Base-by-base conservation (phyloP, 2,113 vertebrate genomes). In the Xyliphius kryptos region DNA sequence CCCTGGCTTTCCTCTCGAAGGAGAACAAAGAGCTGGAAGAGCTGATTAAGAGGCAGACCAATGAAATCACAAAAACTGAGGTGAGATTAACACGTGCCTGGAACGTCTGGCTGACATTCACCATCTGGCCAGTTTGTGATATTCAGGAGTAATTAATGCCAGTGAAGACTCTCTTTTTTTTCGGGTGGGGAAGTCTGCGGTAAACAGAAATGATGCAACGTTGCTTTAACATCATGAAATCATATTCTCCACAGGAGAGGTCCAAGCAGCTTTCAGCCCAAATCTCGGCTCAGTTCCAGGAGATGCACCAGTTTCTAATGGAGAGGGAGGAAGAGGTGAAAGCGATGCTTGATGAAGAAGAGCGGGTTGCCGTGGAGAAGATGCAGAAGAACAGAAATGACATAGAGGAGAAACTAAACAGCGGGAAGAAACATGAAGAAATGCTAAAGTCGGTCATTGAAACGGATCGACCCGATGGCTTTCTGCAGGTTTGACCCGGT, bases 301-400 rank as follows among this genome's bases (percentile, higher is more conserved):
- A 75, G 40, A 64, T 77, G 68, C 73, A 73, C n/a, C 64, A 65
- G 58, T 73, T 77, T 7, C 56, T 77, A 13, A 67, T 9, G 5
- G 49, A 65, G 20, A 69, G 63, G 21, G 76, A 78, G 41, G 50
- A 77, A 49, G 61, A 79, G 37, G 54, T 76, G 20, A 66, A 67
- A 46, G 54, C 61, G 21, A 22, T 51, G 15, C 54, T 75, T 54
- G 37, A 72, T 40, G 47, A 50, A 21, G 66, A 72, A 16, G 67
- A 76, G 56, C 61, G 32, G 17, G 56, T 21, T 9, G 19, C 57
- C 37, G 47, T 77, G 15, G 52, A 56, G 10, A 59, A 36, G 26
- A 79, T 79, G 74, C 56, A 68, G 38, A 66, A 40, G 15, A 75
- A 75, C 46, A 59, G 19, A 48, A 38, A 22, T 20, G 47, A 57